Percentiles rank a stretch among this genome's conserved stretches.
These are phyloP conservation scores for Coptodon rendalli DNA, from an alignment of 2,113 vertebrate species.

Conservation along the genomic window DNA sequence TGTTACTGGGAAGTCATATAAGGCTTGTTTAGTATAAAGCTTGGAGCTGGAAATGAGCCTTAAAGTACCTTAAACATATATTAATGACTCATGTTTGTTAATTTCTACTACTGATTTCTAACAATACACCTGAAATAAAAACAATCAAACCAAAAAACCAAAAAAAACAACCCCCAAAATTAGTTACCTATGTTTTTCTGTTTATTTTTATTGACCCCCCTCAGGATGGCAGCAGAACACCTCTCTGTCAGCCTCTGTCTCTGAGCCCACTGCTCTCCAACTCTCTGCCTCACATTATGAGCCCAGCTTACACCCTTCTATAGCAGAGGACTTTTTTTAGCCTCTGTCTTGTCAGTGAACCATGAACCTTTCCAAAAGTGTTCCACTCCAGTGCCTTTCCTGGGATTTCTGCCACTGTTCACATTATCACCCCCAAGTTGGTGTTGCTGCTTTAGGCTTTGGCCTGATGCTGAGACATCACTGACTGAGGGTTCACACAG, in stretches of 20 bases:
- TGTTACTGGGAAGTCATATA: not conserved
- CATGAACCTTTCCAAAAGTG: not conserved
- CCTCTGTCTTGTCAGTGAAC: not conserved
- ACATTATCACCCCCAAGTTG: not conserved
- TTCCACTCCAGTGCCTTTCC: not conserved
- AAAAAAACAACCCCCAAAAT: fast-evolving
- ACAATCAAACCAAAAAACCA: not conserved
- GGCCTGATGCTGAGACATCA: not conserved
- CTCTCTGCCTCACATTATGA: not conserved
- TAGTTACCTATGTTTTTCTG: not conserved
- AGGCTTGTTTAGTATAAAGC: not conserved
- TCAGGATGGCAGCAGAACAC: not conserved
- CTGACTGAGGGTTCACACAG: not conserved
- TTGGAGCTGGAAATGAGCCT: not conserved
- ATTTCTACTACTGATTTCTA: not conserved
- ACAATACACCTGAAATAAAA: not conserved
- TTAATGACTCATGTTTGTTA: not conserved
- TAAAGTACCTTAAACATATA: fast-evolving
- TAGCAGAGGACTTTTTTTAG: not conserved
- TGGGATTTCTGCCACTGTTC: not conserved
- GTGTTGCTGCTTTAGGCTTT: not conserved
- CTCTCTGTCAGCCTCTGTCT: not conserved
- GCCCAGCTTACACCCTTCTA: not conserved
- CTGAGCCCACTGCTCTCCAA: not conserved
- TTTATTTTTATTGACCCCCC: not conserved